A percentile compares a stretch with the other conserved stretches of the same genome.
Conservation (phyloP, 2,888 invertebrate species). For the Actias luna region DNA sequence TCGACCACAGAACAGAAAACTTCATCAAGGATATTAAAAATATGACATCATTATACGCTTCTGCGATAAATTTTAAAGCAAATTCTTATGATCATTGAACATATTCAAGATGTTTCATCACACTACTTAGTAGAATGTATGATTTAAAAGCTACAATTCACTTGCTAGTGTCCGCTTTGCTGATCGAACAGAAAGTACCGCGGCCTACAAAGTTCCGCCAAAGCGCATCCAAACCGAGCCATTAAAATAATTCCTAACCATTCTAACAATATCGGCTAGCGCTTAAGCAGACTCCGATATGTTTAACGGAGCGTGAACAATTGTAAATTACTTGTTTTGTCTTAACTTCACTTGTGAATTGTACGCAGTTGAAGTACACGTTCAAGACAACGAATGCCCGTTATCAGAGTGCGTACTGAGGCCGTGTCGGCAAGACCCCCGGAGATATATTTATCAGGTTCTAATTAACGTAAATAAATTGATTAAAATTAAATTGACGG, state of each 20-base stretch:
- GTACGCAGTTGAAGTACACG: conserved; percentile 15
- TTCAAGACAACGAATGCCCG: conserved; percentile 19
- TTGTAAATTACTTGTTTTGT: conserved; percentile 31
- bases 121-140: too few relatives aligned
- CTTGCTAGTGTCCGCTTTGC: too few relatives aligned
- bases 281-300: conserved; percentile 4
- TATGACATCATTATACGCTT: too few relatives aligned
- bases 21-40: too few relatives aligned
- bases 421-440: neutral
- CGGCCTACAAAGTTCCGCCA: neutral
- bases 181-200: neutral
- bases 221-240: neutral
- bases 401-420: neutral
- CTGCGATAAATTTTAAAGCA: too few relatives aligned
- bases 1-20: too few relatives aligned
- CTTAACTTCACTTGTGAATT: conserved; percentile 11
- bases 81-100: too few relatives aligned
- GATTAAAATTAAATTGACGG: too few relatives aligned
- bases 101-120: too few relatives aligned
- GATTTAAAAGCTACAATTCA: too few relatives aligned
- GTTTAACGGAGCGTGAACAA: conserved; percentile 28
- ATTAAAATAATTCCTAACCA: conserved; percentile 8
- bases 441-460: neutral
- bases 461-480: too few relatives aligned
- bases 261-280: conserved; percentile 13